These are phyloP conservation scores for Polyodon spathula DNA, from an alignment of 2,113 vertebrate species.

Conservation along the genomic window DNA sequence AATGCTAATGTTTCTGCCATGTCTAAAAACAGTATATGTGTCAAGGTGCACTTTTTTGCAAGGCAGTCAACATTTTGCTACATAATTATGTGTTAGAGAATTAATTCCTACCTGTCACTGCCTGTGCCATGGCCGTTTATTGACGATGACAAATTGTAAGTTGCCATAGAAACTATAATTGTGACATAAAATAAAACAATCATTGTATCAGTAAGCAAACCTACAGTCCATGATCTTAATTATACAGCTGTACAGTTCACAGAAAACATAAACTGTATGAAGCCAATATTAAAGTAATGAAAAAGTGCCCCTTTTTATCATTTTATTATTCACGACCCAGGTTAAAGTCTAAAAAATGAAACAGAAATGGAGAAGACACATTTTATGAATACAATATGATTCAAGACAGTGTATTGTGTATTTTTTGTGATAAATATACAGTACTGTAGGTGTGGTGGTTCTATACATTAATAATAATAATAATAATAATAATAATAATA, in stretches of 20 bases:
- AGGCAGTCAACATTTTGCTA: slow-evolving; percentile 89
- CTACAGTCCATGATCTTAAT: slow-evolving; percentile 29
- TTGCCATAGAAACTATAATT: slow-evolving; percentile 73
- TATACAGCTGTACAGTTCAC: not conserved
- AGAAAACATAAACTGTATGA: no score
- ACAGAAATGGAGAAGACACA: no score
- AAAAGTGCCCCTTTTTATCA: no score
- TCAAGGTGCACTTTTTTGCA: slow-evolving; percentile 75
- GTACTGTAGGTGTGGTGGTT: no score
- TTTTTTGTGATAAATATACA: no score
- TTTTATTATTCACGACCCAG: no score
- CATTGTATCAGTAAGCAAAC: slow-evolving; percentile 55
- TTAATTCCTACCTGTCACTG: slow-evolving; percentile 89
- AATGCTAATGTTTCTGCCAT: slow-evolving; percentile 97
- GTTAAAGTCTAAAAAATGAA: no score
- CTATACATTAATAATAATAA: no score
- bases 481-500: no score
- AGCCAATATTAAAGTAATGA: no score
- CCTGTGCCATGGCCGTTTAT: slow-evolving; percentile 69
- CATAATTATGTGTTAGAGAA: slow-evolving; percentile 93
- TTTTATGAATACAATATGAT: no score
- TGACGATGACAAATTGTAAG: slow-evolving; percentile 79
- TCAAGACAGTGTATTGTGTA: no score
- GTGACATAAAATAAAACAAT: slow-evolving; percentile 65
- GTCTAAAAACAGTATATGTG: slow-evolving; percentile 81